A percentile compares a stretch with the other conserved stretches of the same genome.
Evolutionary conservation across 1,140 invertebrate species (phyloP).

Genomic region (Parasteatoda tepidariorum): DNA sequence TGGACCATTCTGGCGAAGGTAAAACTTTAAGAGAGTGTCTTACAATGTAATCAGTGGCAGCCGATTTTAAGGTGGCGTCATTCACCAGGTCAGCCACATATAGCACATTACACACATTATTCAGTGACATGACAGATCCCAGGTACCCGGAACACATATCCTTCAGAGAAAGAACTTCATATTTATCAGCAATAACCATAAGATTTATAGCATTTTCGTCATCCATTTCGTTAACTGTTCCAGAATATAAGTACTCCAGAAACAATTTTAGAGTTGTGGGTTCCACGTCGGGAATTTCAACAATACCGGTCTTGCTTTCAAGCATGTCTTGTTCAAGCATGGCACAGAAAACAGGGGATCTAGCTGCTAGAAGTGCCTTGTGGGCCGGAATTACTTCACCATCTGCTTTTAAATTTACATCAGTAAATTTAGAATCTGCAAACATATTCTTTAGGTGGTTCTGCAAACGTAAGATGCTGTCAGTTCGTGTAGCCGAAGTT

Average conservation of each 20-base stretch:
- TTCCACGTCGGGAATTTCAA: constrained; percentile 2
- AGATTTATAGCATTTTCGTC: neutral
- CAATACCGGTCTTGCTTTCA: constrained; percentile 73
- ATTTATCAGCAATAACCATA: neutral
- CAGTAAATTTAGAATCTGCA: too few relatives aligned
- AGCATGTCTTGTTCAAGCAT: constrained; percentile 99
- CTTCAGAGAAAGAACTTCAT: neutral
- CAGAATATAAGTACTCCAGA: neutral
- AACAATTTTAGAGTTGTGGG: neutral
- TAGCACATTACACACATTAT: neutral
- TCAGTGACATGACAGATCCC: neutral
- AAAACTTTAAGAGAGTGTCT: neutral
- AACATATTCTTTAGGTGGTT: too few relatives aligned
- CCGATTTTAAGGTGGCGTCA: neutral
- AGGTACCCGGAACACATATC: neutral
- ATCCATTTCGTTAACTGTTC: neutral
- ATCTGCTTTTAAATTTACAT: too few relatives aligned
- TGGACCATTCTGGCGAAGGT: neutral
- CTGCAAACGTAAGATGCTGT: too few relatives aligned
- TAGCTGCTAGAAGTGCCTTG: constrained; percentile 94
- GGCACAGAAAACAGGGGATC: constrained; percentile 93
- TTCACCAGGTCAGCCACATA: neutral
- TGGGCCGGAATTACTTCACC: constrained; percentile 78
- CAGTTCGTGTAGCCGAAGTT: too few relatives aligned
- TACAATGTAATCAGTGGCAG: neutral